phyloP scores from a whole-genome alignment of 2,888 invertebrate genomes.

The Tenthredo scrophulariae region DNA sequence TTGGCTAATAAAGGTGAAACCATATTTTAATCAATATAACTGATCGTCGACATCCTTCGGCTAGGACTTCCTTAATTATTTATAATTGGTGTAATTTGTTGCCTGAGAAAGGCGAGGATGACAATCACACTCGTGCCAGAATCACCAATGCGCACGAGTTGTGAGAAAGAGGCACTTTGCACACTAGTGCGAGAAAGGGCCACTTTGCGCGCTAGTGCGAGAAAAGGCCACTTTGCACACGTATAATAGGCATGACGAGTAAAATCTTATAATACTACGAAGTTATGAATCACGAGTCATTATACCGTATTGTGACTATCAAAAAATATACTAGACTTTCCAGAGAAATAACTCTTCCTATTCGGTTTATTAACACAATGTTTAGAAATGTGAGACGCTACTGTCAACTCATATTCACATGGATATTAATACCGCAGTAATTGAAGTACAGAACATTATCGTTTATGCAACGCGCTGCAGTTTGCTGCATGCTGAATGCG shows the following conservation, averaged over 20 bases:
- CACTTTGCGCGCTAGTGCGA: too few species aligned
- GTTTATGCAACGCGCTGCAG: constrained; percentile 3
- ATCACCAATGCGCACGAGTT: too few species aligned
- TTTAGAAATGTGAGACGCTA: constrained; percentile 9
- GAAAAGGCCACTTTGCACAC: too few species aligned
- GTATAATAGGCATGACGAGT: too few species aligned
- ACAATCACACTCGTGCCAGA: too few species aligned
- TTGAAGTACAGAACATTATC: background rate
- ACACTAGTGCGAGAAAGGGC: too few species aligned
- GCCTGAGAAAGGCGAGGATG: too few species aligned
- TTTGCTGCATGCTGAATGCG: background rate
- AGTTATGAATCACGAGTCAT: background rate
- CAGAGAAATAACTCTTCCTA: background rate
- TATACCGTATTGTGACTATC: background rate
- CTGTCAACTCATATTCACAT: constrained; percentile 13
- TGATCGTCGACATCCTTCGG: constrained; percentile 8
- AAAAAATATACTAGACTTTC: background rate
- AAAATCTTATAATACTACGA: background rate
- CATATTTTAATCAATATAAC: constrained; percentile 45
- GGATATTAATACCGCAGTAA: background rate
- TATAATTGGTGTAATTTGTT: background rate
- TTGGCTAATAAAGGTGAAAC: constrained; percentile 35
- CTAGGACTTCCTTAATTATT: constrained; percentile 3
- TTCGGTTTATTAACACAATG: background rate
- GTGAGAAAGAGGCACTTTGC: too few species aligned